A percentile compares a stretch with the other conserved stretches of the same genome.
phyloP scores from a whole-genome alignment of 1,140 invertebrate species.

The Brachionus asplanchnoidis region DNA sequence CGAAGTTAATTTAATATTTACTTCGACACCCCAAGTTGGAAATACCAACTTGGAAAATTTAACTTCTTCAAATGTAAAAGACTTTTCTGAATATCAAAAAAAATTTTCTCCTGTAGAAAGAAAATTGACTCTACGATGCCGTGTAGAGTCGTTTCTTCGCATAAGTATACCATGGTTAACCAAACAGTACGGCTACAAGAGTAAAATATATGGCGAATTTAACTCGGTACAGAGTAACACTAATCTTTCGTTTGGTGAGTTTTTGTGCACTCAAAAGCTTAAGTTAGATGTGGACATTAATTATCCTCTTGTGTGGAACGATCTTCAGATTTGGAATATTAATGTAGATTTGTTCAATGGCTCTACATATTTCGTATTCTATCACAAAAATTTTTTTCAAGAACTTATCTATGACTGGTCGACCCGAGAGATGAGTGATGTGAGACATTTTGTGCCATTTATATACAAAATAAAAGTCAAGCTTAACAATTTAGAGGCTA shows the following conservation, averaged over 20 bases:
- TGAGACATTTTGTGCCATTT: constrained; percentile 90
- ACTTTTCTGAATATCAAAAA: constrained; percentile 16
- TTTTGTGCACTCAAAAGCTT: constrained; percentile 86
- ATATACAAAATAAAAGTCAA: constrained; percentile 86
- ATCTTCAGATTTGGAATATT: constrained; percentile 83
- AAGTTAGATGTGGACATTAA: constrained; percentile 80
- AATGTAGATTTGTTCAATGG: constrained; percentile 87
- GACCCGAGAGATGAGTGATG: constrained; percentile 75
- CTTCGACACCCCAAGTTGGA: background rate
- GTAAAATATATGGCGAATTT: constrained; percentile 83
- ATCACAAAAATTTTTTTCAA: constrained; percentile 89
- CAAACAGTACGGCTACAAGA: constrained; percentile 74
- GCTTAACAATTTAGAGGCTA: constrained; percentile 82
- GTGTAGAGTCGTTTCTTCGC: constrained; percentile 85
- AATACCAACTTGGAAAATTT: constrained; percentile 6
- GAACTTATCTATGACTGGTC: constrained; percentile 95
- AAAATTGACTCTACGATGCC: constrained; percentile 87
- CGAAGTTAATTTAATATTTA: constrained; percentile 33
- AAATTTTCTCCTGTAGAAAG: constrained; percentile 68
- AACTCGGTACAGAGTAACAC: constrained; percentile 88
- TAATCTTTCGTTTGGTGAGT: constrained; percentile 77
- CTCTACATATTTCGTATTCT: constrained; percentile 81
- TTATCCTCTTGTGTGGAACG: constrained; percentile 88
- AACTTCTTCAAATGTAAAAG: background rate
- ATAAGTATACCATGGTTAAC: constrained; percentile 90